Evolutionary conservation across 92 coral and sea anemone species (phyloP).

Genomic region (Blastomussa wellsi): DNA sequence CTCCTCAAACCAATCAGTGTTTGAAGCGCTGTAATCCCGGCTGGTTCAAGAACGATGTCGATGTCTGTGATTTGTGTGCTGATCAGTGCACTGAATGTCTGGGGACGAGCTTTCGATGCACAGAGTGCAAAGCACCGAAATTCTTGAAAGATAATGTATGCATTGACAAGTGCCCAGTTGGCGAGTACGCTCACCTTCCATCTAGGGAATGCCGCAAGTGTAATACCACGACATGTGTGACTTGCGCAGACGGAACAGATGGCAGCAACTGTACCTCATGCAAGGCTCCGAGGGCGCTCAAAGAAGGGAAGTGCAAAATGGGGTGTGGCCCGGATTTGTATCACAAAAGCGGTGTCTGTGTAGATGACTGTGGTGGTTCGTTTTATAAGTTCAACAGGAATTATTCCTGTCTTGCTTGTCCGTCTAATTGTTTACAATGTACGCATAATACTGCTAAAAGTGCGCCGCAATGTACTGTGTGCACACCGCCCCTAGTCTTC

Average conservation of each 20-base stretch:
- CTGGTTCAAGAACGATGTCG: conserved; percentile 58
- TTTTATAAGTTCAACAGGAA: conserved; percentile 52
- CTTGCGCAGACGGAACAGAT: conserved; percentile 70
- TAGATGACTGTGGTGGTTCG: conserved; percentile 62
- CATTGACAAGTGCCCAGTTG: conserved; percentile 54
- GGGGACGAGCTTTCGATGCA: conserved; percentile 63
- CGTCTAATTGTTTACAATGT: conserved; percentile 62
- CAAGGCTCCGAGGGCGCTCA: conserved; percentile 68
- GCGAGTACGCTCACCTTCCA: conserved; percentile 54
- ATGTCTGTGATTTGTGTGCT: conserved; percentile 60
- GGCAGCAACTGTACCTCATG: conserved; percentile 70
- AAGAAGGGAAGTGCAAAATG: conserved; percentile 60
- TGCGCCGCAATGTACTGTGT: conserved; percentile 43
- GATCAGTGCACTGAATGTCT: conserved; percentile 57
- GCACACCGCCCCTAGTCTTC: conserved; percentile 67
- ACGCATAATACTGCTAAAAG: not conserved
- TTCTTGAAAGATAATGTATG: conserved; percentile 60
- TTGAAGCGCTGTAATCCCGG: conserved; percentile 56
- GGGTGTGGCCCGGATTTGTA: conserved; percentile 59
- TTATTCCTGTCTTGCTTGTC: conserved; percentile 61
- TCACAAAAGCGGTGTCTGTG: conserved; percentile 49
- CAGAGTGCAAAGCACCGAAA: conserved; percentile 66
- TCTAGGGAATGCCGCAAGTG: conserved; percentile 65
- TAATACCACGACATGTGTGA: conserved; percentile 50
- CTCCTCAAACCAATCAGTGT: conserved; percentile 54